Conservation (phyloP, 1,140 invertebrate genomes). For the Leptopilina clavipes region DNA sequence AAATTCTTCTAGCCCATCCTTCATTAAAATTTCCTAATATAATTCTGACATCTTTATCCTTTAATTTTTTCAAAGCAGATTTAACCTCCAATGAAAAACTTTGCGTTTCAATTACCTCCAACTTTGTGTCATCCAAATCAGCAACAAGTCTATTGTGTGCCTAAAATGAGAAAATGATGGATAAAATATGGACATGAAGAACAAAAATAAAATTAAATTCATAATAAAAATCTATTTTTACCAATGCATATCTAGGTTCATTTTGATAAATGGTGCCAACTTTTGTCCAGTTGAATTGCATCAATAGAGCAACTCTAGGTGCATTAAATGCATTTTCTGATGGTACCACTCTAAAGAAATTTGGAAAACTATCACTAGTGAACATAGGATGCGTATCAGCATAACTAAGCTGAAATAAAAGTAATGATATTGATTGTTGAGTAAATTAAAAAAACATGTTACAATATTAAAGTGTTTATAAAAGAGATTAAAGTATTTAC, state of each 20-base stretch:
- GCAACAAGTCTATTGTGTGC: conserved; percentile 94
- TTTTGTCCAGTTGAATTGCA: conserved; percentile 96
- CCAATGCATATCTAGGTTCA: conserved; percentile 93
- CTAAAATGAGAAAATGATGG: conserved; percentile 68
- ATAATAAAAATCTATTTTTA: conserved; percentile 69
- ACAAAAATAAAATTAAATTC: background rate
- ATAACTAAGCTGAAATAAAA: conserved; percentile 89
- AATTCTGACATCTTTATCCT: conserved; percentile 95
- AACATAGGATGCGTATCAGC: conserved; percentile 99
- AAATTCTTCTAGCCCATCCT: conserved; percentile 92
- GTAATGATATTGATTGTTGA: no score
- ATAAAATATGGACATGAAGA: background rate
- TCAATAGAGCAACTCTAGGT: conserved; percentile 89
- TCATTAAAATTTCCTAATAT: conserved; percentile 98
- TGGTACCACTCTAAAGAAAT: conserved; percentile 97
- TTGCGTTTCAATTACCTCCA: conserved; percentile 92
- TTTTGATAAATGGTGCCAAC: conserved; percentile 98
- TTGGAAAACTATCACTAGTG: conserved; percentile 93
- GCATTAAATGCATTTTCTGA: conserved; percentile 97
- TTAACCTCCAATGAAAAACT: conserved; percentile 95
- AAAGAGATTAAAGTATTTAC: no score
- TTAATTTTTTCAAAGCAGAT: conserved; percentile 88
- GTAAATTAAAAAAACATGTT: no score
- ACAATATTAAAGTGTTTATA: no score
- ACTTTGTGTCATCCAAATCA: conserved; percentile 87